Conservation (phyloP, 2,113 vertebrate genomes). For the Heterochromis multidens region DNA sequence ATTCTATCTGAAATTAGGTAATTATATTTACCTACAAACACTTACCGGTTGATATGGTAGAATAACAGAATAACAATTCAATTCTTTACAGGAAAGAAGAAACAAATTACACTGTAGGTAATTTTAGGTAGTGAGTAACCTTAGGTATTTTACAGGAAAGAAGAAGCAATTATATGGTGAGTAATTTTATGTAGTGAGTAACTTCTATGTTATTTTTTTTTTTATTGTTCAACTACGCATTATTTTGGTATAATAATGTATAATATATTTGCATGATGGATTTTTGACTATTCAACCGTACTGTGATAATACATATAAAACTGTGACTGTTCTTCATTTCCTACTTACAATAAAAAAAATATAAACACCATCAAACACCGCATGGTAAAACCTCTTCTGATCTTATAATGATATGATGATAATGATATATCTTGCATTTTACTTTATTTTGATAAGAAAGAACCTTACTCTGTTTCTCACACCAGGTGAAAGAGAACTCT, state of each 20-base stretch:
- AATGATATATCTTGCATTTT: neutral
- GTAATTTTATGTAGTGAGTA: neutral
- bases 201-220: neutral
- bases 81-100: too few relatives aligned
- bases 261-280: too few relatives aligned
- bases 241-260: neutral
- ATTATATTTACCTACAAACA: too few relatives aligned
- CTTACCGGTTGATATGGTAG: too few relatives aligned
- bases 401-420: too few relatives aligned
- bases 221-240: neutral
- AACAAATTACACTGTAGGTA: neutral
- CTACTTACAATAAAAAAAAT: too few relatives aligned
- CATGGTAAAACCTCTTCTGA: too few relatives aligned
- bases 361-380: too few relatives aligned
- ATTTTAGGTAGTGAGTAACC: neutral
- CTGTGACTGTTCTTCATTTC: too few relatives aligned
- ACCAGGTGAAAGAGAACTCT: neutral
- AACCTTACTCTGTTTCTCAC: neutral
- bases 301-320: neutral
- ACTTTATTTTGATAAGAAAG: neutral
- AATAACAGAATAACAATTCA: too few relatives aligned
- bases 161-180: neutral
- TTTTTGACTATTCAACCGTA: neutral
- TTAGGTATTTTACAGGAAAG: neutral
- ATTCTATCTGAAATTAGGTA: too few relatives aligned